Base-by-base conservation (phyloP, 2,113 vertebrate genomes). In the Pantherophis guttatus region DNA sequence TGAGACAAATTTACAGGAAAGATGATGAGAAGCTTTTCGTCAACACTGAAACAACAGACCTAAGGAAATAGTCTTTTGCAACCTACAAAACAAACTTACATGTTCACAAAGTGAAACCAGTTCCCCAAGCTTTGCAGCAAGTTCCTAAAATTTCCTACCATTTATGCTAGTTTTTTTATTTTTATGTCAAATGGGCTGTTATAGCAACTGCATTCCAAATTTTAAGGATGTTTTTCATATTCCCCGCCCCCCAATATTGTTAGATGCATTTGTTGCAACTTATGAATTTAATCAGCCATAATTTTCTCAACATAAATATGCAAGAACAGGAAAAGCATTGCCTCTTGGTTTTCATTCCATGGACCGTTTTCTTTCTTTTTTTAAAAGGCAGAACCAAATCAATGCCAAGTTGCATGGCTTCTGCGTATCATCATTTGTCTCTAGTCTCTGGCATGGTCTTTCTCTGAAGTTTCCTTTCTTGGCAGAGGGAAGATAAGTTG, bases 381-480 rank as follows among this genome's bases (percentile, higher is more conserved):
- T 86, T 86, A 53, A 59, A 89, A 21, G 44, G 5, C 23, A 89
- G 88, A 65, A 4, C 10, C 62, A 53, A 75, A 53, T 23, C 24
- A 21, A 54, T 53, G 19, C 90, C 17, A 50, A n/a, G 48, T 17
- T n/a, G 8, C 19, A 8, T n/a, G 33, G 44, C 23, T 62, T 29
- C 59, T 91, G 62, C 11, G 13, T 75, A 90, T 19, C 10, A 17
- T 12, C 5, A 50, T 33, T 54, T 59, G 0, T 53, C 23, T 50
- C 58, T 62, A 87, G 87, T 88, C 8, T 81, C 75, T 88, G 29
- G 52, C 12, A 53, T 33, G 87, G 52, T 8, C 29, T 57, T 91
- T 87, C 1, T 0, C 0, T 94, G 93, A 93, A 91, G 94, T 96
- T 95, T 95, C 92, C 86, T 93, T 91, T 87, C 53, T 88, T 95